Base-by-base conservation (phyloP, 2,797 vertebrate genomes). In the Premnoplex brunnescens region DNA sequence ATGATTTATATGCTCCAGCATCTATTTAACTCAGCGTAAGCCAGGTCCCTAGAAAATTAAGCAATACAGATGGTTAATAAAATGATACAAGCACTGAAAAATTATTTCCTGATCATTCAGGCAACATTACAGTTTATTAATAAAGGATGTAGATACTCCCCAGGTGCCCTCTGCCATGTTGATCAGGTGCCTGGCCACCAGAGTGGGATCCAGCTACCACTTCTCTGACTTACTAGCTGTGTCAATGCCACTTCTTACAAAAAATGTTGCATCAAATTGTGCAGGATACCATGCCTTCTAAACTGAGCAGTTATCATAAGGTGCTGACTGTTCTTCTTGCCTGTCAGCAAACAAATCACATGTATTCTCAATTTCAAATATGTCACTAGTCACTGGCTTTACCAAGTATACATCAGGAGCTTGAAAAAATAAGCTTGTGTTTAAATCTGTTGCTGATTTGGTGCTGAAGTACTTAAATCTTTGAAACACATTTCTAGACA, bases 181-280 rank as follows among this genome's bases (percentile, higher is more conserved):
- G 80, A 6, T 62, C 26, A 34, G 13, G 14, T 54, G 26, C 18
- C 54, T 0, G 0, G 28, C 39, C 48, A 66, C 48, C 1, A 3
- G 64, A 46, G 43, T 62, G 27, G 46, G 89, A 82, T 41, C 12
- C 41, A 43, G n/a, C n/a, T 71, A 19, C 16, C 37, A 13, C 34
- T 85, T 41, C 18, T 80, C 43, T 62, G 30, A 60, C 30, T 73
- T 32, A 67, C 36, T 68, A 44, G 30, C 37, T 54, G 12, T 85
- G 60, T 51, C 49, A 49, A 0, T 56, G 17, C 26, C 54, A 7
- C 60, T 62, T 81, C 81, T 85, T 64, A 51, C 30, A 64, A 75
- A 94, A 59, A 93, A 52, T n/a, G 7, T 59, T 37, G 17, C 44
- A 49, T 81, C 58, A 64, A 71, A 62, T 15, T 21, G 22, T 46